A percentile compares a stretch with the other conserved stretches of the same genome.
phyloP scores from a whole-genome alignment of 1,140 invertebrate genomes.

The Pantala flavescens region DNA sequence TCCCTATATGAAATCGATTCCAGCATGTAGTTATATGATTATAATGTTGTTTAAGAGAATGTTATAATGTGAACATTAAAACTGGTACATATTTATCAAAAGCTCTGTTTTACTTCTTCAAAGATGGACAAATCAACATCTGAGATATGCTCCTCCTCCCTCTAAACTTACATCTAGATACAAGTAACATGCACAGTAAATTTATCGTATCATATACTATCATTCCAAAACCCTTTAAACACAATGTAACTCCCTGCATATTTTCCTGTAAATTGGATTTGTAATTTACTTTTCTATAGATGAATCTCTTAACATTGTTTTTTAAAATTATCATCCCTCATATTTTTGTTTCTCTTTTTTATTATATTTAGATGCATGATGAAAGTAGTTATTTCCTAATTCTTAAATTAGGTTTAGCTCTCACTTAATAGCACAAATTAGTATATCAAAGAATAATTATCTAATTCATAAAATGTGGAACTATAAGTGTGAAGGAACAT shows the following conservation, averaged over 20 bases:
- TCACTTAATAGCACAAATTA: too few relatives aligned
- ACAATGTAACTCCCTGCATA: background rate
- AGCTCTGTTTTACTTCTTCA: too few relatives aligned
- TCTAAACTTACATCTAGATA: background rate
- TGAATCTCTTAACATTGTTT: background rate
- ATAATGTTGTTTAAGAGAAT: background rate
- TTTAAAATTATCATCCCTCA: too few relatives aligned
- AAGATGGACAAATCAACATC: background rate
- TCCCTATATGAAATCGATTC: background rate
- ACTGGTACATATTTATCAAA: too few relatives aligned
- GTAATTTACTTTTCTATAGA: background rate
- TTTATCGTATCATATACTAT: background rate
- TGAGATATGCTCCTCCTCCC: background rate
- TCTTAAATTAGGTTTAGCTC: too few relatives aligned
- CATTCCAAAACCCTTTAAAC: background rate
- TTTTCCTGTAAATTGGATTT: background rate
- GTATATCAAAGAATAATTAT: too few relatives aligned
- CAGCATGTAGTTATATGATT: background rate
- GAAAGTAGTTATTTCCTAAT: too few relatives aligned
- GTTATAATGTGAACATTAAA: background rate
- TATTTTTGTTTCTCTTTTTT: too few relatives aligned
- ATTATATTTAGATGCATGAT: too few relatives aligned
- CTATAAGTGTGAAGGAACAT: too few relatives aligned
- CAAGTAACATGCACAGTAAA: background rate
- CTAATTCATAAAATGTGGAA: too few relatives aligned